Conservation (phyloP, 1,140 invertebrate species). For the Littorina saxatilis region DNA sequence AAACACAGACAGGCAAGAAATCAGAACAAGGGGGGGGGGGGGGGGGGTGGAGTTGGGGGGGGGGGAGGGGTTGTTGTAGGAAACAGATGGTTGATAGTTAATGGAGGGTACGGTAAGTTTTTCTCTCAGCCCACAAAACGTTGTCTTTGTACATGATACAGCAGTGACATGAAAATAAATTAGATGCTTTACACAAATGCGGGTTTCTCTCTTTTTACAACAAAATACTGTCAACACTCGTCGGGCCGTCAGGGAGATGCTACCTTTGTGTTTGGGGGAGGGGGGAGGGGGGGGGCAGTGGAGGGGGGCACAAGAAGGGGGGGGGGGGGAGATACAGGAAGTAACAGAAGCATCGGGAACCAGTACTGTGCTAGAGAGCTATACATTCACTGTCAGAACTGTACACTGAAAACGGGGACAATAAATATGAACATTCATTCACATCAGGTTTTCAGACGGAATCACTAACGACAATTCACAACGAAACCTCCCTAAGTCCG, state of each 20-base stretch:
- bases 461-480: no score
- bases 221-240: slow-evolving; percentile 34
- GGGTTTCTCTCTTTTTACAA: neutral
- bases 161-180: slow-evolving; percentile 28
- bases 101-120: no score
- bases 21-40: neutral
- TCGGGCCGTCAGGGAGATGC: neutral
- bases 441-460: no score
- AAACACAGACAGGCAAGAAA: neutral
- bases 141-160: slow-evolving; percentile 29
- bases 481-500: no score
- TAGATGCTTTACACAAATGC: slow-evolving; percentile 26
- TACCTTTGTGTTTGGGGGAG: neutral
- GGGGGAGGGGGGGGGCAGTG: neutral
- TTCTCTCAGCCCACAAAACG: slow-evolving; percentile 1
- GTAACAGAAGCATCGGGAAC: no score
- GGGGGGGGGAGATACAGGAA: no score
- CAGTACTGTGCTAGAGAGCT: no score
- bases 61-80: neutral
- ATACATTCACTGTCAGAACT: no score
- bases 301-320: neutral
- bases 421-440: no score
- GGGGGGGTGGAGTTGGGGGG: neutral
- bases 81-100: neutral
- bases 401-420: no score